Conservation (phyloP, 2,113 vertebrate genomes). For the Hipposideros armiger region DNA sequence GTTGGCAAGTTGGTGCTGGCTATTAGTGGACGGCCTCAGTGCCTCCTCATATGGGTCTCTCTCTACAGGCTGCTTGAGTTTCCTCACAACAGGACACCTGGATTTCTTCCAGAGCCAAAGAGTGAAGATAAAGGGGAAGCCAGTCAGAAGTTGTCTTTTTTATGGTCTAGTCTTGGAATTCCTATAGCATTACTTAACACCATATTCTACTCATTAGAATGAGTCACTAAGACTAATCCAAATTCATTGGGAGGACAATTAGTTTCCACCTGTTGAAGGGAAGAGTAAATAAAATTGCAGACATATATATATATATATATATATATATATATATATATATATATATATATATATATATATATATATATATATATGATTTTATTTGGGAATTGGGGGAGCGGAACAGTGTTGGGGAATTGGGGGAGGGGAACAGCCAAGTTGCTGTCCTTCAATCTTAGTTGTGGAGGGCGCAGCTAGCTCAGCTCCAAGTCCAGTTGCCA, state of each 20-base stretch:
- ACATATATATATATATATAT: neutral
- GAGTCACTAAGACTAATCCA: neutral
- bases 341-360: too few relatives aligned
- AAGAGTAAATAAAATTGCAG: neutral
- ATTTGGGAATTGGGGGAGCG: too few relatives aligned
- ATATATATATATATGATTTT: too few relatives aligned
- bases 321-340: too few relatives aligned
- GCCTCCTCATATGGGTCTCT: too few relatives aligned
- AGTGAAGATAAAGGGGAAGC: neutral
- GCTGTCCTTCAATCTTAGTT: too few relatives aligned
- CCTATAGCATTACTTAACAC: neutral
- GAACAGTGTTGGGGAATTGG: too few relatives aligned
- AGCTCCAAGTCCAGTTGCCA: too few relatives aligned
- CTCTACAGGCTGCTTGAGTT: neutral
- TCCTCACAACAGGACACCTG: neutral
- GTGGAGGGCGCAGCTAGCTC: too few relatives aligned
- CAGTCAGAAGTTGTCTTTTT: neutral
- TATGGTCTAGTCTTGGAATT: neutral
- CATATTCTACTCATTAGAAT: neutral
- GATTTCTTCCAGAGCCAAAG: neutral
- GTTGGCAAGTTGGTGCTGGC: too few relatives aligned
- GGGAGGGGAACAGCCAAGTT: too few relatives aligned
- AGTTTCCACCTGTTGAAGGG: neutral
- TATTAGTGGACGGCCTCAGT: too few relatives aligned
- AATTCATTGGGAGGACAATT: neutral